These are phyloP conservation scores for Eurytoma californica DNA, from an alignment of 2,888 invertebrate species.

Conservation along the genomic window DNA sequence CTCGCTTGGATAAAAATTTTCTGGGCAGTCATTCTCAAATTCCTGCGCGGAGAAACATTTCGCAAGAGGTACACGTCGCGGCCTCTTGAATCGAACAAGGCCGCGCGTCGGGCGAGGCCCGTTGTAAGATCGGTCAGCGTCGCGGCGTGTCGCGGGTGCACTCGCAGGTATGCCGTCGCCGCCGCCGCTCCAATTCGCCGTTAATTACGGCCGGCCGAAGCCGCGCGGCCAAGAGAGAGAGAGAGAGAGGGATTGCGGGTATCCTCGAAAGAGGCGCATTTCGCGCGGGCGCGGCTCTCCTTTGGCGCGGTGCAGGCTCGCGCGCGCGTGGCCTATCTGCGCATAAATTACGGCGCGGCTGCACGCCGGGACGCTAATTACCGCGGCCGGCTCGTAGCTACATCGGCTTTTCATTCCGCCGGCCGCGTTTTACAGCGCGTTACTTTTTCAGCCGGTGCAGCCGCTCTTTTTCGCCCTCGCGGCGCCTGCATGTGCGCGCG, in stretches of 20 bases:
- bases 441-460: background rate
- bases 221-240: background rate
- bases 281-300: constrained; percentile 40
- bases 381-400: background rate
- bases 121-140: no score
- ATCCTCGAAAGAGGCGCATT: background rate
- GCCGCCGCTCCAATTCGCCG: constrained; percentile 59
- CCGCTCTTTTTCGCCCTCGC: background rate
- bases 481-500: background rate
- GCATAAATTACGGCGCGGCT: constrained; percentile 42
- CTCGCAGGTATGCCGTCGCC: background rate
- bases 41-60: no score
- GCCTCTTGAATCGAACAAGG: no score
- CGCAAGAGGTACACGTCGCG: no score
- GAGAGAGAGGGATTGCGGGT: background rate
- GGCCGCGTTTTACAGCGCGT: constrained; percentile 18
- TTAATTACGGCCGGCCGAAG: constrained; percentile 54
- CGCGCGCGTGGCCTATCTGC: constrained; percentile 23
- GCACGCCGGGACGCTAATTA: constrained; percentile 39
- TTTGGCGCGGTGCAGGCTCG: constrained; percentile 3
- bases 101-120: no score
- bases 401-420: background rate
- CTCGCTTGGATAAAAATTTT: no score
- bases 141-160: background rate
- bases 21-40: no score